Evolutionary conservation across 2,113 vertebrate species (phyloP), one percentile per base, ranked within the genome.

Genomic region (Microcebus ravelobensis): DNA sequence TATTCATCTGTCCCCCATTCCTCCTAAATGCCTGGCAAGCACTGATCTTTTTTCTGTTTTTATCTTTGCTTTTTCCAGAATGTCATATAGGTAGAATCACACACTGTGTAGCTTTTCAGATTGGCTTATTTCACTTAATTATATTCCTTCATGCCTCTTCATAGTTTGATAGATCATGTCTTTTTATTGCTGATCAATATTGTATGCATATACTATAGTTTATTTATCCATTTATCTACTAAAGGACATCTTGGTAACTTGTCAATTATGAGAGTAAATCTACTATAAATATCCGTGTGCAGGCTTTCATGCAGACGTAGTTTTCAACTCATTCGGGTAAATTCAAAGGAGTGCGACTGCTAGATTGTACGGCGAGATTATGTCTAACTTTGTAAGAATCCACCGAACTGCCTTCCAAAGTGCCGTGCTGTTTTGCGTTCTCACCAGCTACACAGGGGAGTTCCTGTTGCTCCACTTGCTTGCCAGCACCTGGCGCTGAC

Each of bases 281-380:
- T 73, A 23, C 70, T 42, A 73, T 73, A 42, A 73, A 73, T 12
- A 42, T 73, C 59, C 36, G 13, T 6, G 23, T 73, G 39, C 39
- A 15, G 9, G 6, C 59, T 67, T 94, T 65, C 73, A 67, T 73
- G 48, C 86, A 55, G 42, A 77, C 21, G 85, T 25, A n/a, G 45
- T 65, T 67, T 92, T 96, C 36, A 80, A 10, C 27, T 63, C 29
- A 48, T 68, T 45, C 91, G 84, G 65, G n/a, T 61, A 34, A 52
- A 63, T 77, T 48, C 21, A 39, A 70, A 82, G 81, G n/a, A 67
- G 20, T 31, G 27, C 13, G 36, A 63, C 0, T 34, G 48, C 87
- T 87, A 50, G 39, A 80, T 61, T 25, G 25, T 73, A 27, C 27
- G 23, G 12, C 42, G 7, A 42, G 23, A 42, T 11, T 73, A 42